These are phyloP conservation scores for Aulostomus chinensis DNA, from an alignment of 2,797 vertebrate genomes.

Conservation along the genomic window DNA sequence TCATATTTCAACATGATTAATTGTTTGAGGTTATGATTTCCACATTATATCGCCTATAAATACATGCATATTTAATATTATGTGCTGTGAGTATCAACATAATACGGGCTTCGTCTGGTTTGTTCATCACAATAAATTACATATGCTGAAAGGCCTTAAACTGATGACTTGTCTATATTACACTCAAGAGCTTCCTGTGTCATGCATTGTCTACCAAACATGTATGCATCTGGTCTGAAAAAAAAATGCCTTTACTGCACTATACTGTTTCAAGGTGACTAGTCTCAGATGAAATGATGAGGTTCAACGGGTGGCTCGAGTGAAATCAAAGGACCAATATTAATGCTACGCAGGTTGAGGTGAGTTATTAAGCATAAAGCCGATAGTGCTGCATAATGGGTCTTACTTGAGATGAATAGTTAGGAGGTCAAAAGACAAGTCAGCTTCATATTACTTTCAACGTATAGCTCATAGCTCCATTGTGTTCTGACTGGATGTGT, in stretches of 20 bases:
- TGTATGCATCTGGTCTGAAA: background rate
- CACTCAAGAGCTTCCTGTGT: too few species aligned
- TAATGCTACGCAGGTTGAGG: slow-evolving; percentile 31
- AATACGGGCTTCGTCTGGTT: slow-evolving; percentile 23
- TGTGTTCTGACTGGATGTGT: slow-evolving; percentile 27
- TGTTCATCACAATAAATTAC: slow-evolving; percentile 26
- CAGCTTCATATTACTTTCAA: slow-evolving; percentile 28
- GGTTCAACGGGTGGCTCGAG: slow-evolving; percentile 14
- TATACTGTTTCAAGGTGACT: slow-evolving; percentile 27
- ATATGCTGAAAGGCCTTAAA: too few species aligned
- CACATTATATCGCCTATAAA: slow-evolving; percentile 1
- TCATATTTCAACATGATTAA: slow-evolving; percentile 17
- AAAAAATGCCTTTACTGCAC: too few species aligned
- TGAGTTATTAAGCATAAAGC: slow-evolving; percentile 28
- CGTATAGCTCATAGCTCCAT: slow-evolving; percentile 5
- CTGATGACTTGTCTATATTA: too few species aligned
- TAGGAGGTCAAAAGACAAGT: slow-evolving; percentile 40
- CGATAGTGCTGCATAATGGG: slow-evolving; percentile 7
- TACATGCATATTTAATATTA: slow-evolving; percentile 1
- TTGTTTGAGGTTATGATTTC: background rate
- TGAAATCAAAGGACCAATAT: slow-evolving; percentile 13
- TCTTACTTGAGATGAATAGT: slow-evolving; percentile 28
- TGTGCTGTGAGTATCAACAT: too few species aligned
- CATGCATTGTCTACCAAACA: too few species aligned
- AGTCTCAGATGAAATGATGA: slow-evolving; percentile 5